Base-by-base conservation (phyloP, 2,888 invertebrate genomes). In the Drosophila parthenogenetica region DNA sequence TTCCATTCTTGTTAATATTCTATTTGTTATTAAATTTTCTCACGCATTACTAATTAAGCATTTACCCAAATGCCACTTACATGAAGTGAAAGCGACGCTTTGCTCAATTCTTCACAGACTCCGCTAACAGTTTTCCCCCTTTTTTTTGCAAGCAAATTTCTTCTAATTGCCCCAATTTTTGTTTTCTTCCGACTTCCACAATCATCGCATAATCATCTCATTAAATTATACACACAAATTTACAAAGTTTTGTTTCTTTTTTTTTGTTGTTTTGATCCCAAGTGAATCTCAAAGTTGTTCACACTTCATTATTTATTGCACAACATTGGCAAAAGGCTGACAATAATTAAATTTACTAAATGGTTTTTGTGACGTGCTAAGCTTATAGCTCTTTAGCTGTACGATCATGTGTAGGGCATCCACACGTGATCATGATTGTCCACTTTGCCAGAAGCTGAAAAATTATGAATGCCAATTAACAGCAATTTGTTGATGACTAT, bases 281-380 rank as follows among this genome's bases (percentile, higher is more conserved):
- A 69, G 64, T 46, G 53, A 35, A 58, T 61, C 43, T 70, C 22
- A 8, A 1, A 48, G 61, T 53, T 76, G 77, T 59, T 64, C 43
- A 61, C 61, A 48, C 42, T 62, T 69, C 40, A 77, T 80, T 86
- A 80, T 80, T 77, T 77, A 71, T 86, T 84, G 75, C 80, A 64
- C 55, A 86, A 83, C 62, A 32, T 48, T 49, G 42, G 57, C 54
- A 51, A 70, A 71, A 68, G 55, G 71, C 62, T 73, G 87, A 72
- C 81, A 73, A 62, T 81, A 81, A 87, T 84, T 73, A 58, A 55
- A 67, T 76, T 72, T 69, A 62, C 79, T 87, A 87, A 82, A 76
- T 73, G 69, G 71, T 54, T 70, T 65, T 61, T 46, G 63, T 59
- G 57, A 25, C 25, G 19, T 66, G 48, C 7, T 46, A 13, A 16